A percentile compares a stretch with the other conserved stretches of the same genome.
Evolutionary conservation across 2,113 vertebrate species (phyloP).

Genomic region (Cnemophilus loriae): DNA sequence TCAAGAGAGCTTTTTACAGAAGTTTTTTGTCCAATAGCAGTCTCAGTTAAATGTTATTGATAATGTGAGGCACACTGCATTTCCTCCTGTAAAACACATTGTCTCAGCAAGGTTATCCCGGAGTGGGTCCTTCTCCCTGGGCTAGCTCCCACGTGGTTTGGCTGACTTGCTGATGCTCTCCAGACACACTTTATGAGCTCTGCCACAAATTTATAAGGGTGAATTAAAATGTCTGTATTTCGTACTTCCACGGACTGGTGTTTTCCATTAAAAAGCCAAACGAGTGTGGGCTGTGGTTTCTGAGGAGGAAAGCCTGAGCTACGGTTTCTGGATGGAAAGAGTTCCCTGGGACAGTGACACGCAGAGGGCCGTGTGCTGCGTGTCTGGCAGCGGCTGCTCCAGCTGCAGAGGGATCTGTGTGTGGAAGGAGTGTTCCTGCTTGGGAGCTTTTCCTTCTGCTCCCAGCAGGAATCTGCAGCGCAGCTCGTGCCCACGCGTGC

Average conservation of each 20-base stretch:
- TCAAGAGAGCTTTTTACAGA: neutral
- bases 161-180: neutral
- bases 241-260: neutral
- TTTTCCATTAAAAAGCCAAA: conserved; percentile 27
- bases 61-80: neutral
- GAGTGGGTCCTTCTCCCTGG: neutral
- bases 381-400: neutral
- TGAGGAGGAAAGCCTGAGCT: neutral
- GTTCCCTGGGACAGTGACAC: neutral
- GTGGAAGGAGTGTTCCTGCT: neutral
- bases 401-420: neutral
- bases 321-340: neutral
- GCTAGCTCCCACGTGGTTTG: neutral
- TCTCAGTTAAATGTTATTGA: neutral
- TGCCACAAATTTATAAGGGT: neutral
- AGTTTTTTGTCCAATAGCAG: neutral
- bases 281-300: neutral
- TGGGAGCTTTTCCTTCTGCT: neutral
- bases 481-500: accelerated
- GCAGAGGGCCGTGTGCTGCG: accelerated
- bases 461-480: accelerated
- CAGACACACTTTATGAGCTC: neutral
- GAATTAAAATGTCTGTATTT: conserved; percentile 15
- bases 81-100: neutral
- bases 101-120: neutral